A percentile compares a stretch with the other conserved stretches of the same genome.
These are phyloP conservation scores for Chalcosyrphus nemorum DNA, from an alignment of 2,888 invertebrate species.

Conservation along the genomic window DNA sequence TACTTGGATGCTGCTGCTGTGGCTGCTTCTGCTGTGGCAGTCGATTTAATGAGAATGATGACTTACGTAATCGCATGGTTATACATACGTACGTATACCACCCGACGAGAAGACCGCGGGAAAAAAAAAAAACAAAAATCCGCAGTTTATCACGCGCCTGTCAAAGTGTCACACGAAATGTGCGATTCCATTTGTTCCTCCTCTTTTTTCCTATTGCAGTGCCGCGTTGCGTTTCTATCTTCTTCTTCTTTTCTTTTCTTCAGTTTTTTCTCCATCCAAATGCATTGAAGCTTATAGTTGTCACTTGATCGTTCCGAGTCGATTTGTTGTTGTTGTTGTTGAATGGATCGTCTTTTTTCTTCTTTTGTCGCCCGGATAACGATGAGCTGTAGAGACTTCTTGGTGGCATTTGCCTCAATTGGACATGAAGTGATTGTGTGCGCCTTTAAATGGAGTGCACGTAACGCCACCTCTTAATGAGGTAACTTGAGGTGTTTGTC, in stretches of 20 bases:
- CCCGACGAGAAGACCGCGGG: neutral
- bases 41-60: conserved; percentile 71
- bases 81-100: too few relatives aligned
- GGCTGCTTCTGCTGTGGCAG: conserved; percentile 38
- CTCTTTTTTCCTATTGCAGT: conserved; percentile 54
- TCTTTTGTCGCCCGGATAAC: conserved; percentile 1
- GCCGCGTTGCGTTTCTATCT: conserved; percentile 15
- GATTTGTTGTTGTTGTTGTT: conserved; percentile 36
- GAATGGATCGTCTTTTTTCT: conserved; percentile 40
- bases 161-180: conserved; percentile 78
- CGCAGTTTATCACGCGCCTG: conserved; percentile 81
- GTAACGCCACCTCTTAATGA: conserved; percentile 73
- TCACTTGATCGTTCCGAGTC: conserved; percentile 60
- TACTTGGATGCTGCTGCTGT: conserved; percentile 7
- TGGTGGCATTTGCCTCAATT: conserved; percentile 70
- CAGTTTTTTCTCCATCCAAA: neutral
- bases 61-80: conserved; percentile 65
- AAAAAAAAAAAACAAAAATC: too few relatives aligned
- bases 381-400: conserved; percentile 57
- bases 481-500: conserved; percentile 68
- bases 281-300: conserved; percentile 31
- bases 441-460: conserved; percentile 65
- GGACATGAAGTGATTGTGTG: conserved; percentile 37
- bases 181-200: conserved; percentile 72
- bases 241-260: too few relatives aligned